Percentiles rank a stretch among this genome's conserved stretches.
phyloP scores from a whole-genome alignment of 2,797 vertebrate species.

The Mormyrops attenuatus region DNA sequence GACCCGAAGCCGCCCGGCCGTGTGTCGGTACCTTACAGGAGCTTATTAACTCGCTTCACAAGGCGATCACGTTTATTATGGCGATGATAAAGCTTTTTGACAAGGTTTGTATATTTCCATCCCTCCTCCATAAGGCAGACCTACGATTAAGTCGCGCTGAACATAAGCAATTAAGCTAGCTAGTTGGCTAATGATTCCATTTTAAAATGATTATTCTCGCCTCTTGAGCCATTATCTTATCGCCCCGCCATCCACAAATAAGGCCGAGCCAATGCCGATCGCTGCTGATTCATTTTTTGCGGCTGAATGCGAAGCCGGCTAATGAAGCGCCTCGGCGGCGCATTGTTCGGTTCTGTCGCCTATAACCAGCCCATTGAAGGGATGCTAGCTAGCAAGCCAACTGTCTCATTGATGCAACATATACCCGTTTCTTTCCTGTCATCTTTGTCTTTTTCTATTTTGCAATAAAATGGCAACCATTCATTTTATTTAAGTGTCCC shows the following conservation, averaged over 20 bases:
- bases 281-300: not conserved
- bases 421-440: not conserved
- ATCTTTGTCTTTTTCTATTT: not conserved
- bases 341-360: not conserved
- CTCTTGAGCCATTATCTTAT: not conserved
- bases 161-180: conserved; percentile 29
- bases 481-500: not conserved
- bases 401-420: not conserved
- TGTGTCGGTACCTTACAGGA: not conserved
- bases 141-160: not conserved
- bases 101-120: not conserved
- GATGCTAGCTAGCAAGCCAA: not conserved
- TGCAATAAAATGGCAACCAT: not conserved
- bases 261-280: not conserved
- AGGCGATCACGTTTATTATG: not conserved
- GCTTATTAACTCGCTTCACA: not conserved
- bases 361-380: not conserved
- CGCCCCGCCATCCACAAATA: not conserved
- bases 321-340: not conserved
- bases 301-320: not conserved
- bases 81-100: not conserved
- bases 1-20: not conserved
- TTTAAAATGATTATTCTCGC: not conserved
- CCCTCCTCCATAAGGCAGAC: not conserved
- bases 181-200: not conserved